Evolutionary conservation across 2,113 vertebrate species (phyloP), one percentile per base, ranked within the genome.

Genomic region (Trichechus manatus): DNA sequence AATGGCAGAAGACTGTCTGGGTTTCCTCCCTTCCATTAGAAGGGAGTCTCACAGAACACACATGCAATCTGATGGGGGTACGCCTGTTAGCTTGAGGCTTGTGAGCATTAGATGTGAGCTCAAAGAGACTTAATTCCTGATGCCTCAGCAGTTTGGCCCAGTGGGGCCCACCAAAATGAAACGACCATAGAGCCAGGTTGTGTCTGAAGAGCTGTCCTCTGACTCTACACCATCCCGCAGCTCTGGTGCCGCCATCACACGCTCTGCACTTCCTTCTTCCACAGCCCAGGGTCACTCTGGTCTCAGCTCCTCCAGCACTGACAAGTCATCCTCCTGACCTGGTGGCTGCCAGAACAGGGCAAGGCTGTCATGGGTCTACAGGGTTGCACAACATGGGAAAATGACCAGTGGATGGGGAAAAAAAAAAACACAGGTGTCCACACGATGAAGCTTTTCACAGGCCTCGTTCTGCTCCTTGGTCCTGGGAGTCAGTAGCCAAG

Each of bases 381-480:
- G 7, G 13, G 47, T 94, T 95, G n/a, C 77, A 17, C 79, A 95
- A 91, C 2, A 4, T 4, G 50, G 53, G 10, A 13, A 47, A 22
- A 4, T 81, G 85, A 89, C 74, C 66, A 68, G 63, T 29, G 78
- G 5, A 22, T 50, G 39, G 56, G 63, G 25, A 75, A 25, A 78
- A 39, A 56, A 13, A 56, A 13, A 56, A 15, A 56, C 78, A 33
- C 0, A 0, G n/a, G 3, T 13, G 17, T 81, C 22, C 59, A 2
- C n/a, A 92, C 23, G 3, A 94, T 84, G 95, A 96, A 96, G 89
- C 68, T 61, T 22, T 47, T 81, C 66, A n/a, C 22, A 2, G 77
- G 74, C 42, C 53, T 92, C n/a, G 0, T 39, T 92, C 17, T 77
- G 92, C 29, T 91, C 84, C 36, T 44, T 95, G 93, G 59, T 91